A percentile compares a stretch with the other conserved stretches of the same genome.
Evolutionary conservation across 2,797 vertebrate genomes (phyloP).

Genomic region (Sebastes jordani): DNA sequence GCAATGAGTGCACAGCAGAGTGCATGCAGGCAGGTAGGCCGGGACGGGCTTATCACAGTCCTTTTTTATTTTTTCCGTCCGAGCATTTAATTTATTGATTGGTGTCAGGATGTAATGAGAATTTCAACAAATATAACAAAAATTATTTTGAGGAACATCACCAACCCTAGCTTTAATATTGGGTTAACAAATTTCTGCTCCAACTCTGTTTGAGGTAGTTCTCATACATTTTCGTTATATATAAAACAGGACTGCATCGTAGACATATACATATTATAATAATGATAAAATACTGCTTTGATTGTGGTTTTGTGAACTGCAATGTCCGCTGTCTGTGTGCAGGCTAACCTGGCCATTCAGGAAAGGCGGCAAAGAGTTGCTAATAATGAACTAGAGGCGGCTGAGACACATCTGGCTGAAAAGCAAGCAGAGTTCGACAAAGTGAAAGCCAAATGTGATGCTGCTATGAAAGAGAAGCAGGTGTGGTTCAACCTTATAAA

Average conservation of each 20-base stretch:
- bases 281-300: background rate
- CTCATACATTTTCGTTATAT: background rate
- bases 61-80: background rate
- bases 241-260: background rate
- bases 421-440: slow-evolving; percentile 89
- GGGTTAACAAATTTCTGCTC: background rate
- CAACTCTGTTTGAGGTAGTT: background rate
- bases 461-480: slow-evolving; percentile 90
- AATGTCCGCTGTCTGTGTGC: slow-evolving; percentile 1
- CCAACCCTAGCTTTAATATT: too few relatives aligned
- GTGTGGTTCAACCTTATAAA: slow-evolving; percentile 58
- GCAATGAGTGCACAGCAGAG: too few relatives aligned
- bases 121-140: background rate
- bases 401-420: slow-evolving; percentile 85
- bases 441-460: slow-evolving; percentile 88
- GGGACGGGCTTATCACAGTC: background rate
- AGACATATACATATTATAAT: background rate
- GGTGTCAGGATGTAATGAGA: background rate
- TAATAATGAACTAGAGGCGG: slow-evolving; percentile 84
- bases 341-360: slow-evolving; percentile 62
- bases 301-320: background rate
- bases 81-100: background rate
- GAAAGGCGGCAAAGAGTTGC: slow-evolving; percentile 71
- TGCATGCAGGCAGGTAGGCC: too few relatives aligned
- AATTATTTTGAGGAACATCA: too few relatives aligned